Evolutionary conservation across 2,888 invertebrate species (phyloP), one percentile per base, ranked within the genome.

Genomic region (Heliconius hortense): DNA sequence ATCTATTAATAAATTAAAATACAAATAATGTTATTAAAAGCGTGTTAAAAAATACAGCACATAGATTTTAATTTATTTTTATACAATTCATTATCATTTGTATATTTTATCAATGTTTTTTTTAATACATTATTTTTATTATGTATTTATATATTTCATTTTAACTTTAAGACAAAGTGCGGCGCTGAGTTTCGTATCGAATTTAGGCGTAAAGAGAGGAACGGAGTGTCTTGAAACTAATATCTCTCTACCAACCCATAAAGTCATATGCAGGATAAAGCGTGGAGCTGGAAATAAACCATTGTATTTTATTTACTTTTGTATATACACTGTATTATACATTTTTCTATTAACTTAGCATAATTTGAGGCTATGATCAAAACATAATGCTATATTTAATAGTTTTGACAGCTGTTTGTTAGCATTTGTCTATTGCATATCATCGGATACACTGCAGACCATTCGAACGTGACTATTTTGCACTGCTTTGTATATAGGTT

Each of bases 401-500:
- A 59, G 59, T 59, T 35, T n/a, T 18, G 64, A 24, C 64, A 35
- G n/a, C 39, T 64, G n/a, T 13, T 13, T 35, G 13, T 39, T 64
- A 18, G 2, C 7, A 24, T 66, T 39, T 8, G 39, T 8, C 39
- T 15, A 24, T 31, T 68, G 5, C n/a, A 56, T 1, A 53, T 68
- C 8, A 53, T 56, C 31, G 7, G 8, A 0, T 48, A 48, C 13
- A 60, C 13, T 60, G 13, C 26, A 60, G 15, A 4, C 11, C 18
- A 63, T 48, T n/a, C 15, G 5, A 69, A 31, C 18, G 43, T 68
- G 24, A 67, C 31, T 39, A 63, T 5, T 39, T 18, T 62, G 39
- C 26, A 74, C 60, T 70, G 53, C 69, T 70, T 70, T 70, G 63
- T 63, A 53, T 75, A 68, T 66, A 70, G 59, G 77, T 77, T 77